phyloP scores from a whole-genome alignment of 2,797 vertebrate species.

The Chaunax sp. region DNA sequence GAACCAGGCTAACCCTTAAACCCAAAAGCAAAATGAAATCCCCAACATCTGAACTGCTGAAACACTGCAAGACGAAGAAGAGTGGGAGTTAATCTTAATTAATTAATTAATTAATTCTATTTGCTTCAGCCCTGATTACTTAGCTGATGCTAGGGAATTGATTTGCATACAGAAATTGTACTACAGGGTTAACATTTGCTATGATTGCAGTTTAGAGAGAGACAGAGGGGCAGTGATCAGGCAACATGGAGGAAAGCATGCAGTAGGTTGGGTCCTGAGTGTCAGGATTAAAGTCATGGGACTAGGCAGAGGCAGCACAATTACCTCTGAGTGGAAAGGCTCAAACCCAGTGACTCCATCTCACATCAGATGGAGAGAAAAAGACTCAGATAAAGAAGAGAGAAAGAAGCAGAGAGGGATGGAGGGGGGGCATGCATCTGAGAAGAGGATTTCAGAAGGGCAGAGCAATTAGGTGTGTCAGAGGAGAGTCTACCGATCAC shows the following conservation, averaged over 20 bases:
- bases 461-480: conserved; percentile 65
- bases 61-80: no score
- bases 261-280: conserved; percentile 73
- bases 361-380: conserved; percentile 68
- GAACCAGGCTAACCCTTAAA: no score
- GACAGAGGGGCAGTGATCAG: conserved; percentile 68
- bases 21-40: no score
- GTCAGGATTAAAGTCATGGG: conserved; percentile 83
- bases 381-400: conserved; percentile 39
- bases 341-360: conserved; percentile 80
- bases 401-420: conserved; percentile 31
- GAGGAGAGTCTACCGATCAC: conserved; percentile 66
- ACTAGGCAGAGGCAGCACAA: conserved; percentile 79
- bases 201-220: conserved; percentile 41
- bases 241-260: conserved; percentile 63
- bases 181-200: conserved; percentile 66
- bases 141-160: conserved; percentile 1
- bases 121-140: background rate
- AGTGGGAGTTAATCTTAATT: no score
- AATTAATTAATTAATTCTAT: background rate
- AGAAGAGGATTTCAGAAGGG: conserved; percentile 54
- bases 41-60: no score
- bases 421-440: conserved; percentile 21
- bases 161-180: conserved; percentile 23
- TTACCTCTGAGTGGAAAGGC: conserved; percentile 73